A percentile compares a stretch with the other conserved stretches of the same genome.
Evolutionary conservation across 1,140 invertebrate genomes (phyloP).

Genomic region (Colletes latitarsis): DNA sequence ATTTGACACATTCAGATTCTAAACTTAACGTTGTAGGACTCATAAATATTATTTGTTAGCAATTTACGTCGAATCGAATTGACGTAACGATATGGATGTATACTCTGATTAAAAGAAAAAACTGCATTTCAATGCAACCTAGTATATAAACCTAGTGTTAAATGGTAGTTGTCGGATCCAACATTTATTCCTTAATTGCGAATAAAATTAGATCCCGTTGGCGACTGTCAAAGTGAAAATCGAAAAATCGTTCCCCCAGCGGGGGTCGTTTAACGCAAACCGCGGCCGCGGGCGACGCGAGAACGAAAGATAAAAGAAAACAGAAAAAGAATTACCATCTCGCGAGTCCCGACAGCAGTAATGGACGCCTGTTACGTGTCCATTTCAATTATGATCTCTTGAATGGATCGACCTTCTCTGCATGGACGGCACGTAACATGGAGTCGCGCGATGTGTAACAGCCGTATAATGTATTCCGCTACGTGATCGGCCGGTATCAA

Average conservation of each 20-base stretch:
- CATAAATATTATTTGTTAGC: too few relatives aligned
- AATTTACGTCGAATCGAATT: too few relatives aligned
- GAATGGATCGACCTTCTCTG: slow-evolving; percentile 20
- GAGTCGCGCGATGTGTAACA: slow-evolving; percentile 45
- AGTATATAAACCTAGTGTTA: too few relatives aligned
- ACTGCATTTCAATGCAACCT: too few relatives aligned
- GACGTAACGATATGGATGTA: too few relatives aligned
- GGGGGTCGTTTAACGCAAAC: not conserved
- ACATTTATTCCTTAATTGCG: too few relatives aligned
- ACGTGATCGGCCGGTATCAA: slow-evolving; percentile 54
- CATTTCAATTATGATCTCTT: slow-evolving; percentile 25
- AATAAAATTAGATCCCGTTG: too few relatives aligned
- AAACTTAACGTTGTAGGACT: too few relatives aligned
- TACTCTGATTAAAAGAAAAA: too few relatives aligned
- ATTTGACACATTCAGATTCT: too few relatives aligned
- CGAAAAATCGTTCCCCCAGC: not conserved
- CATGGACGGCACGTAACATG: slow-evolving; percentile 49
- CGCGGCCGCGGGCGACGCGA: not conserved
- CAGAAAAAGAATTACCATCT: not conserved
- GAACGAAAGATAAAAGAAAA: not conserved
- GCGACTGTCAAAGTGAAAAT: too few relatives aligned
- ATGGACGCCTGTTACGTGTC: slow-evolving; percentile 21
- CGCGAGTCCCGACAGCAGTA: not conserved
- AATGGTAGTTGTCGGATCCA: too few relatives aligned
- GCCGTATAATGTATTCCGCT: slow-evolving; percentile 57